A percentile compares a stretch with the other conserved stretches of the same genome.
phyloP scores from a whole-genome alignment of 2,888 invertebrate species.

The Drosophila affinis region DNA sequence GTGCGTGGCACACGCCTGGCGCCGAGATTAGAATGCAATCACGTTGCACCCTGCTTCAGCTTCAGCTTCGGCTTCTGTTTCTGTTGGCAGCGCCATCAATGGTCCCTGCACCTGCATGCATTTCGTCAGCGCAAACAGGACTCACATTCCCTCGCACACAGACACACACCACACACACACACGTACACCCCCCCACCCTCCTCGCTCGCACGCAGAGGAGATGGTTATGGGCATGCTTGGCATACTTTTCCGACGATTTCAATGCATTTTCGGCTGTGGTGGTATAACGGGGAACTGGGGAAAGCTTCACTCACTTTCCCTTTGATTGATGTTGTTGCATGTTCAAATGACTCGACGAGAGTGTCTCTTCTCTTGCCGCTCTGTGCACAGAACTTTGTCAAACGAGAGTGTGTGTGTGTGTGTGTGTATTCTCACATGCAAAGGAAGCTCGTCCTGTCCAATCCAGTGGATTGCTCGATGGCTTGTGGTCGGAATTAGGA shows the following conservation, averaged over 20 bases:
- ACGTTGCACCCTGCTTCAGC: conserved; percentile 38
- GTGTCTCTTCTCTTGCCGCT: conserved; percentile 13
- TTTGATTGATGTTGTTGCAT: conserved; percentile 70
- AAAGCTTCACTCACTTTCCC: conserved; percentile 57
- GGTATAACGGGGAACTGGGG: conserved; percentile 29
- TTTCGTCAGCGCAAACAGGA: conserved; percentile 58
- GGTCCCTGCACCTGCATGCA: conserved; percentile 33
- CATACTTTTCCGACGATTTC: conserved; percentile 63
- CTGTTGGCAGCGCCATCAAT: conserved; percentile 4
- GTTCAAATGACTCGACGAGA: conserved; percentile 54
- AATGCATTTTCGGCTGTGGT: conserved; percentile 59
- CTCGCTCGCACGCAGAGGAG: not conserved
- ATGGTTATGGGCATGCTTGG: conserved; percentile 50
- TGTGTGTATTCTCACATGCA: conserved; percentile 9
- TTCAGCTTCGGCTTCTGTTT: conserved; percentile 15
- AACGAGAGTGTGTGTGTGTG: conserved; percentile 24
- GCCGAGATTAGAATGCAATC: conserved; percentile 66
- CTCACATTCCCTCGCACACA: conserved; percentile 47
- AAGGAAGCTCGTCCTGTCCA: conserved; percentile 31
- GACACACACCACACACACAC: conserved; percentile 4
- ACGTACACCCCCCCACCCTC: not conserved
- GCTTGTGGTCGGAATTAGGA: conserved; percentile 52
- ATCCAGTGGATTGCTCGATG: conserved; percentile 50
- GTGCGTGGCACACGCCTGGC: not conserved
- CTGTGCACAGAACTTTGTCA: conserved; percentile 45